These are phyloP conservation scores for Druon quercuslanigerum DNA, from an alignment of 1,140 invertebrate genomes.

Conservation along the genomic window DNA sequence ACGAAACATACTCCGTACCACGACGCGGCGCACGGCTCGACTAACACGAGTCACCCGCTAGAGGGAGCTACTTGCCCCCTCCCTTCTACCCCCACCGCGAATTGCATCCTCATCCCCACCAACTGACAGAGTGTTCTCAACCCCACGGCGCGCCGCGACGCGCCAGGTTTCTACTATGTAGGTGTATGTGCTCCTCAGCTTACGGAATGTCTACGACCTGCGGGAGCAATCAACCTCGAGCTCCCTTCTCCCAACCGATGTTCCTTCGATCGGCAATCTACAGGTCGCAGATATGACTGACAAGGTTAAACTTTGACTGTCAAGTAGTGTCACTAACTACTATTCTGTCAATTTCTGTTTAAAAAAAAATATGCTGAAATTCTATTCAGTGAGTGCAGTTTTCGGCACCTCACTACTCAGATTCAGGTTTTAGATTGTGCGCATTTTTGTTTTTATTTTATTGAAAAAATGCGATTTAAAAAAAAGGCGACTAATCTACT, in stretches of 20 bases:
- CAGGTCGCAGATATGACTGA: too few species aligned
- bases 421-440: too few species aligned
- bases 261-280: background rate
- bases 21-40: constrained; percentile 69
- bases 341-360: too few species aligned
- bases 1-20: constrained; percentile 51
- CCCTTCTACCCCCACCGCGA: constrained; percentile 40
- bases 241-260: background rate
- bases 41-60: constrained; percentile 60
- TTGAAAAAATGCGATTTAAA: too few species aligned
- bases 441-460: too few species aligned
- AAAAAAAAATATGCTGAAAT: too few species aligned
- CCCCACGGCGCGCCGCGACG: constrained; percentile 23
- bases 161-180: constrained; percentile 40
- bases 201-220: constrained; percentile 41
- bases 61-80: constrained; percentile 63
- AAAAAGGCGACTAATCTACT: too few species aligned
- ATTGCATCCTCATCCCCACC: constrained; percentile 36
- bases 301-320: too few species aligned
- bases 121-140: constrained; percentile 24
- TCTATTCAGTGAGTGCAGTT: too few species aligned
- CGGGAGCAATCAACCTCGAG: constrained; percentile 47
- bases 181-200: constrained; percentile 20
- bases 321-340: too few species aligned
- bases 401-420: too few species aligned